Percentiles rank a stretch among this genome's conserved stretches.
phyloP scores from a whole-genome alignment of 2,113 vertebrate genomes.

The Zosterops lateralis region DNA sequence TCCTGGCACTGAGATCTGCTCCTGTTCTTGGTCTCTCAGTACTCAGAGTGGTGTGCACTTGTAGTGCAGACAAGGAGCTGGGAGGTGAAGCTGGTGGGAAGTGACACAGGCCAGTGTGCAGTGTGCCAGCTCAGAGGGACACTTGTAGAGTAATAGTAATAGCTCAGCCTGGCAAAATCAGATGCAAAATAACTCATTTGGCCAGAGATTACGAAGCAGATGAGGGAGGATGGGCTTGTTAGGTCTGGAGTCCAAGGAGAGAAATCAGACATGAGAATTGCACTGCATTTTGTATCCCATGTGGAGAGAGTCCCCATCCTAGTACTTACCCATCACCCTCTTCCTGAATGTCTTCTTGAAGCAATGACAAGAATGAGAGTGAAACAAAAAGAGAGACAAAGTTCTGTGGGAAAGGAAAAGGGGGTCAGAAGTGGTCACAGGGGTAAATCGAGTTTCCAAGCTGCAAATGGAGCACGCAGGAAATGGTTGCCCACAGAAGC shows the following conservation, averaged over 20 bases:
- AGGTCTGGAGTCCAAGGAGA: not conserved
- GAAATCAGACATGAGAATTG: not conserved
- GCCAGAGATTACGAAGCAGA: not conserved
- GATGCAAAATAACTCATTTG: not conserved
- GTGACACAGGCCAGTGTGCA: not conserved
- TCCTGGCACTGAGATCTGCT: not conserved
- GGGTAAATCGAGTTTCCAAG: not conserved
- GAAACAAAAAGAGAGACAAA: not conserved
- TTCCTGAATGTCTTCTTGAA: not conserved
- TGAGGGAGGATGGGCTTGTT: not conserved
- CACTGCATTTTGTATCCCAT: too few relatives aligned
- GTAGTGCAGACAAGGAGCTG: not conserved
- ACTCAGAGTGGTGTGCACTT: not conserved
- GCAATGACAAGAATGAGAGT: not conserved
- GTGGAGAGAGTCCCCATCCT: not conserved
- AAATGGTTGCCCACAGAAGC: not conserved
- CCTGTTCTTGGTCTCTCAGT: not conserved
- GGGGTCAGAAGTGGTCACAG: rapidly evolving
- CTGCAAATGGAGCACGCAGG: not conserved
- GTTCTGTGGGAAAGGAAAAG: not conserved
- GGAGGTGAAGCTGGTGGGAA: not conserved
- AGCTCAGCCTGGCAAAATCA: not conserved
- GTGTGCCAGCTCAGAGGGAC: rapidly evolving
- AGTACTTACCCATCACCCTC: not conserved
- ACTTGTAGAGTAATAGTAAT: too few relatives aligned